Percentiles rank a stretch among this genome's conserved stretches.
Conservation (phyloP, 2,797 vertebrate genomes). For the Echeneis naucrates region DNA sequence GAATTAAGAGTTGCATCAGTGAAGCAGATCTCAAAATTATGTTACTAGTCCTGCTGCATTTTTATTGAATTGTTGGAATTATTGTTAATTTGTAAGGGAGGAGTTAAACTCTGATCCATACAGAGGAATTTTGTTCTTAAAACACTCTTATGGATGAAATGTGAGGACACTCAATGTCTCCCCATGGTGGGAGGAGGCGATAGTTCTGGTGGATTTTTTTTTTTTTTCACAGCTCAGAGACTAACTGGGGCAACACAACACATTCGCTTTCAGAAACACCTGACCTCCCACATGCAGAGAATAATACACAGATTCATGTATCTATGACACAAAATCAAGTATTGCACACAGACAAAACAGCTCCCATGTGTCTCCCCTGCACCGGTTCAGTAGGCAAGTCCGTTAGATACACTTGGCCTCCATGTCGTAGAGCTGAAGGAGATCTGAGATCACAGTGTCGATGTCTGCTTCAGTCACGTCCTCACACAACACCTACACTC, state of each 20-base stretch:
- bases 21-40: neutral
- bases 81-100: neutral
- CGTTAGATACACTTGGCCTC: conserved; percentile 89
- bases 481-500: conserved; percentile 86
- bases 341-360: neutral
- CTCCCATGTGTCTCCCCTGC: neutral
- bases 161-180: conserved; percentile 49
- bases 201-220: conserved; percentile 45
- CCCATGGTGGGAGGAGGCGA: conserved; percentile 29
- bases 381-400: neutral
- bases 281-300: conserved; percentile 21
- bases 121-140: neutral
- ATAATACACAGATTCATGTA: neutral
- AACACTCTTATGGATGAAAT: neutral
- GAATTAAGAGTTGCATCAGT: neutral
- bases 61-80: neutral
- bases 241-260: conserved; percentile 51
- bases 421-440: conserved; percentile 91
- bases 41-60: neutral
- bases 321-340: neutral
- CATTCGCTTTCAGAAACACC: conserved; percentile 22
- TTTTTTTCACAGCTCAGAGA: conserved; percentile 56
- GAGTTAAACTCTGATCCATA: neutral
- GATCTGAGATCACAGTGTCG: conserved; percentile 87
- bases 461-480: conserved; percentile 86